Conservation (phyloP, 2,113 vertebrate genomes). For the Pseudorhombus dupliciocellatus region DNA sequence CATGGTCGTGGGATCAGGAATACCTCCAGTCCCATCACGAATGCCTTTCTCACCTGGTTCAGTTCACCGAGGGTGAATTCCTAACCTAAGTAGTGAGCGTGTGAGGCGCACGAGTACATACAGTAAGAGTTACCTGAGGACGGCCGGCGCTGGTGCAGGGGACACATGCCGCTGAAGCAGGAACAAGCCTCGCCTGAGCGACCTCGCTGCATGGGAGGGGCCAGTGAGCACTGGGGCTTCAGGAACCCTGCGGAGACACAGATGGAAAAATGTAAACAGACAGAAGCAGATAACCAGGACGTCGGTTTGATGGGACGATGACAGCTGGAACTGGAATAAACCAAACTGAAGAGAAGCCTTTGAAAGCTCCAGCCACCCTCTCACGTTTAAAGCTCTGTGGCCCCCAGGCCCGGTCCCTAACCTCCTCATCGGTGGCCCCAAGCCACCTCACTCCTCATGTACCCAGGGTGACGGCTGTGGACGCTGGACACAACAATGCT, state of each 20-base stretch:
- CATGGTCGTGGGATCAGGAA: too few species aligned
- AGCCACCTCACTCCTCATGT: conserved; percentile 2
- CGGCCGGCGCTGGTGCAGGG: conserved; percentile 81
- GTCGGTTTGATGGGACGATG: too few species aligned
- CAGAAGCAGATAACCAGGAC: background rate
- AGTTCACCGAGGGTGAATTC: background rate
- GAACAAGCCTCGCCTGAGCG: conserved; percentile 79
- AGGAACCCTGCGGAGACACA: conserved; percentile 77
- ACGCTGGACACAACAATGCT: background rate
- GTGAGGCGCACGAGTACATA: background rate
- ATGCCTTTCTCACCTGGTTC: background rate
- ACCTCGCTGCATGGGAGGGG: conserved; percentile 80
- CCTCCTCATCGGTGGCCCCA: conserved; percentile 21
- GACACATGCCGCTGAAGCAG: conserved; percentile 84
- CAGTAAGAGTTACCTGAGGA: conserved; percentile 75
- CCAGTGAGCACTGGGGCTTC: conserved; percentile 86
- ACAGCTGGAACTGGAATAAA: conserved; percentile 4
- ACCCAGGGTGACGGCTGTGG: conserved; percentile 9
- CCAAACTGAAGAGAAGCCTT: conserved; percentile 26
- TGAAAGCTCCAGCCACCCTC: conserved; percentile 55
- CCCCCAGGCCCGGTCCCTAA: conserved; percentile 10
- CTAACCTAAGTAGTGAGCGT: too few species aligned
- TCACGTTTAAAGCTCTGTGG: conserved; percentile 65
- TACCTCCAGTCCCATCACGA: too few species aligned
- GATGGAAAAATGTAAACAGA: background rate